Evolutionary conservation across 2,113 vertebrate species (phyloP).

Genomic region (Leucopsar rothschildi): DNA sequence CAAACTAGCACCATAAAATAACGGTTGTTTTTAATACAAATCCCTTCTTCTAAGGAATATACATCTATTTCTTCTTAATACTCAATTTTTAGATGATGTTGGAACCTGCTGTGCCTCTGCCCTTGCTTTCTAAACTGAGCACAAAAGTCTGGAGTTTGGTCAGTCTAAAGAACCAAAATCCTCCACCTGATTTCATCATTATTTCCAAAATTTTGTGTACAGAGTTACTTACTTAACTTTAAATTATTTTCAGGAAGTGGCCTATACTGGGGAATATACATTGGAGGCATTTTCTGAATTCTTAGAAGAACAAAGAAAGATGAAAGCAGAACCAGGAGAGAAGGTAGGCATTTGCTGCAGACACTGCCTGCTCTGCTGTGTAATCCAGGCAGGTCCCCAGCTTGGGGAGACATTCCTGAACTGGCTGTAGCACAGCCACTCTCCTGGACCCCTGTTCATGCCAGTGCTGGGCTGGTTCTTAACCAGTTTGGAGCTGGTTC

Average conservation of each 20-base stretch:
- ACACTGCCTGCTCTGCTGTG: neutral
- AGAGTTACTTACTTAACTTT: neutral
- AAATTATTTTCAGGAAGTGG: slow-evolving; percentile 51
- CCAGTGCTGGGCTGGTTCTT: accelerated
- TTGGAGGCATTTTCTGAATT: slow-evolving; percentile 70
- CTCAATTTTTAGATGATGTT: neutral
- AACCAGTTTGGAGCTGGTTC: neutral
- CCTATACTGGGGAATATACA: slow-evolving; percentile 59
- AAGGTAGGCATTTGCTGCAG: slow-evolving; percentile 14
- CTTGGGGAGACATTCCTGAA: accelerated
- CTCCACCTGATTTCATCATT: neutral
- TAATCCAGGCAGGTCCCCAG: neutral
- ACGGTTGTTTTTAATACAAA: neutral
- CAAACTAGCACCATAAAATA: neutral
- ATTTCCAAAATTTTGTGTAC: neutral
- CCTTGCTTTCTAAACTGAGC: neutral
- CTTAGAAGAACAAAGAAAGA: slow-evolving; percentile 63
- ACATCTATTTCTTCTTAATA: neutral
- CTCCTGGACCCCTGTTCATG: accelerated
- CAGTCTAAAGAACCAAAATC: neutral
- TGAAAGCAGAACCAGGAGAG: neutral
- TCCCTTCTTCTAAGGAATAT: neutral
- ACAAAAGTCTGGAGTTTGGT: neutral
- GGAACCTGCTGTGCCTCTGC: neutral
- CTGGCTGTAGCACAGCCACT: neutral